Evolutionary conservation across 2,797 vertebrate species (phyloP), one percentile per base, ranked within the genome.

Genomic region (Halcyon smyrnensis): DNA sequence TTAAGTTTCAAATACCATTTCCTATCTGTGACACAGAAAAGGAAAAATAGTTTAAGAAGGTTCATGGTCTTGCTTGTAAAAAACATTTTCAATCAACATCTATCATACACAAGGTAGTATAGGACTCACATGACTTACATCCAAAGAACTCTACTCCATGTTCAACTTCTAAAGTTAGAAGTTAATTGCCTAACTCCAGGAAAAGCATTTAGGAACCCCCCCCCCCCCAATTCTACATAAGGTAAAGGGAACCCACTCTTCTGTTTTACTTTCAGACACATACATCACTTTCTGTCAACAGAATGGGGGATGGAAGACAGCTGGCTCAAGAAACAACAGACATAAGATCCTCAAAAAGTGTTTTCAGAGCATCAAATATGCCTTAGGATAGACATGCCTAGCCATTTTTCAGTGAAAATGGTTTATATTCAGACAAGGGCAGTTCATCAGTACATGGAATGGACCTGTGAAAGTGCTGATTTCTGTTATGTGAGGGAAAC

Each of bases 1-100:
- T 93, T 94, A 96, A 65, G 41, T 97, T 97, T 91, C 65, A 97
- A 98, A 97, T 97, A 81, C 37, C 43, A 68, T 94, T 97, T 90
- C 64, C 87, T 95, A 88, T 97, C 89, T 84, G 51, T 95, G 84
- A 95, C 45, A 97, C 39, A 95, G 79, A 89, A 95, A 60, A 93
- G 80, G 70, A 45, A 88, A 73, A 97, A 79, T 81, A 96, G 65
- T 92, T 86, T 93, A 82, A 74, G 73, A 94, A 97, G 85, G 68
- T 93, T 90, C 16, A 53, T 51, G 64, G 83, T 89, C 79, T 97
- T 89, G 86, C 62, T 93, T 86, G 77, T 67, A 94, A 97, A 95
- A 94, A 63, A 79, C 30, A 93, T 87, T 95, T 97, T 93, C 83
- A 95, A 82, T 94, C 68, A 84, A 88, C n/a, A 93, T 59, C 39